These are phyloP conservation scores for Corythornis vintsioides DNA, from an alignment of 2,113 vertebrate species.

Conservation along the genomic window DNA sequence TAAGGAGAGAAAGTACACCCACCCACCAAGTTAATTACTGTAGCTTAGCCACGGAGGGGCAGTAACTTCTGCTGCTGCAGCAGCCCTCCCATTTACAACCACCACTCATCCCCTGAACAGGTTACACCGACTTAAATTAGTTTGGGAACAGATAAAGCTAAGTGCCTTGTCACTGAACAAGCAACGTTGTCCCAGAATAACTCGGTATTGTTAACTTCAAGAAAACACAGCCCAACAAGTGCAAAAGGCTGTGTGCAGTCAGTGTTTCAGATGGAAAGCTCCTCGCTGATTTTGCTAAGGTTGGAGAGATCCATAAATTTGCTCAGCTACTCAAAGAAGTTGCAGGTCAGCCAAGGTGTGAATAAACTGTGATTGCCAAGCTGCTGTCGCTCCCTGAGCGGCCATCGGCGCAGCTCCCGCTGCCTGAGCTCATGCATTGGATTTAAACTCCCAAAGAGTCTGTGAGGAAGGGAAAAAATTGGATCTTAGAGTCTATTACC, in stretches of 20 bases:
- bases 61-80: neutral
- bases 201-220: neutral
- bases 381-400: neutral
- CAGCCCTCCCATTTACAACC: neutral
- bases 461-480: accelerated
- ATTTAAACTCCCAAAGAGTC: neutral
- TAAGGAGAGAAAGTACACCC: neutral
- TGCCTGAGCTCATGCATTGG: neutral
- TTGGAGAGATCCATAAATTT: neutral
- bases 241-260: neutral
- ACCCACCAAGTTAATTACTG: neutral
- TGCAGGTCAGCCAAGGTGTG: slow-evolving; percentile 27
- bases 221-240: neutral
- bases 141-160: neutral
- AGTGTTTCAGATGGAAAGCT: neutral
- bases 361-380: neutral
- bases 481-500: neutral
- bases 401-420: neutral
- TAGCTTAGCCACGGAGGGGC: neutral
- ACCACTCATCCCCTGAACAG: neutral
- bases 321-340: neutral
- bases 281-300: neutral
- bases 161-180: slow-evolving; percentile 1
- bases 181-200: neutral
- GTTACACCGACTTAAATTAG: neutral